These are phyloP conservation scores for Octodonta nipae DNA, from an alignment of 2,888 invertebrate genomes.

Conservation along the genomic window DNA sequence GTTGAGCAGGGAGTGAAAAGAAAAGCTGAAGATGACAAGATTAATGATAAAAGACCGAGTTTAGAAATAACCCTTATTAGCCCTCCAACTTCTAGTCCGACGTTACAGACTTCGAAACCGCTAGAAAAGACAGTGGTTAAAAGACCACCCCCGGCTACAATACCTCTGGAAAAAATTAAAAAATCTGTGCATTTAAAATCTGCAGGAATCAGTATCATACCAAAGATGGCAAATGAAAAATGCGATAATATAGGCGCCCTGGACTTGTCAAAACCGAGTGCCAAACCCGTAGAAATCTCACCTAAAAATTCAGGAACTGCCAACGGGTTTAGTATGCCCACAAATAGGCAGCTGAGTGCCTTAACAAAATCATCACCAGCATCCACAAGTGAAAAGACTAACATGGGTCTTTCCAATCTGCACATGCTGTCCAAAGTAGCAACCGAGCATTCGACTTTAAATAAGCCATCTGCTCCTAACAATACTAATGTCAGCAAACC, in stretches of 20 bases:
- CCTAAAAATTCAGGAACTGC: constrained; percentile 26
- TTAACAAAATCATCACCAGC: constrained; percentile 8
- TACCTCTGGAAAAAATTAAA: constrained; percentile 39
- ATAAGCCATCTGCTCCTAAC: constrained; percentile 15
- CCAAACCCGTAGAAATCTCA: constrained; percentile 18
- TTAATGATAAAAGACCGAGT: constrained; percentile 29
- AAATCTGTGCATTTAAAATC: constrained; percentile 29
- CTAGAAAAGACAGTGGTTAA: constrained; percentile 23
- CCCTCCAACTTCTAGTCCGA: constrained; percentile 16
- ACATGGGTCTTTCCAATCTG: constrained; percentile 36
- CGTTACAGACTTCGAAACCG: constrained; percentile 11
- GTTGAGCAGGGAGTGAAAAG: constrained; percentile 31
- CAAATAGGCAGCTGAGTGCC: constrained; percentile 14
- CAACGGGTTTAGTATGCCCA: constrained; percentile 18
- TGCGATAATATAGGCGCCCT: constrained; percentile 41
- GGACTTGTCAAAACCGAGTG: constrained; percentile 37
- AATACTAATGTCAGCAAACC: constrained; percentile 16
- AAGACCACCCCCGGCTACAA: constrained; percentile 41
- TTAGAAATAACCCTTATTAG: constrained; percentile 33
- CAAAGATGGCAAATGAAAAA: constrained; percentile 27
- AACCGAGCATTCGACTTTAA: constrained; percentile 25
- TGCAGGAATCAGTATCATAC: constrained; percentile 27
- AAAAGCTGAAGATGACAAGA: constrained; percentile 18
- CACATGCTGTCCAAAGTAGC: constrained; percentile 41
- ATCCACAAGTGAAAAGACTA: constrained; percentile 15